phyloP scores from a whole-genome alignment of 2,113 vertebrate genomes.

The Nyctibius bracteatus region DNA sequence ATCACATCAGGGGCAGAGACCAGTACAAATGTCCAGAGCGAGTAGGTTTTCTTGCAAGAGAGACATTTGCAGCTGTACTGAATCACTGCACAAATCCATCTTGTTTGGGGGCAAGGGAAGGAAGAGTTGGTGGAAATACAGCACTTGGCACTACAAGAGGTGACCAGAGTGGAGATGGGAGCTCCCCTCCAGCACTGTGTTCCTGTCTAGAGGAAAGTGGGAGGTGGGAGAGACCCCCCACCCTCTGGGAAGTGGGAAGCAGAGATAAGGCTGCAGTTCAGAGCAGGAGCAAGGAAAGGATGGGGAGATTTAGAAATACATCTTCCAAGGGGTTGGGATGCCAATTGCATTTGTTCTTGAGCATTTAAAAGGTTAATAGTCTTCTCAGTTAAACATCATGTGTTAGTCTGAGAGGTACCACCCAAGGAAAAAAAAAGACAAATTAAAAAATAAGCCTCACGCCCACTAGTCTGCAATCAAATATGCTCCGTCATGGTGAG shows the following conservation, averaged over 20 bases:
- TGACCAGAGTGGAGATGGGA: accelerated
- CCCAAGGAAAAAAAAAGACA: not conserved
- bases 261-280: not conserved
- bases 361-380: not conserved
- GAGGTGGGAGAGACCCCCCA: not conserved
- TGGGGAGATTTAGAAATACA: not conserved
- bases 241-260: not conserved
- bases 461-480: not conserved
- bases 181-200: accelerated
- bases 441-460: not conserved
- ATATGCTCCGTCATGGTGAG: constrained; percentile 43
- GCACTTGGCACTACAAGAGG: not conserved
- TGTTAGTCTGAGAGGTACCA: not conserved
- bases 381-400: not conserved
- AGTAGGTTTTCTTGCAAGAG: not conserved
- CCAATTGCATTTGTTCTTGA: not conserved
- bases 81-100: not conserved
- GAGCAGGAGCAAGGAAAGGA: not conserved
- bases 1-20: not conserved
- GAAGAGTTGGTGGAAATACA: accelerated
- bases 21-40: not conserved
- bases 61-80: not conserved
- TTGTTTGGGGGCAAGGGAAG: not conserved
- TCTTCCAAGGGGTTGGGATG: not conserved
- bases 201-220: not conserved